phyloP scores from a whole-genome alignment of 92 coral and sea anemone genomes.

The Palythoa grandiflora region DNA sequence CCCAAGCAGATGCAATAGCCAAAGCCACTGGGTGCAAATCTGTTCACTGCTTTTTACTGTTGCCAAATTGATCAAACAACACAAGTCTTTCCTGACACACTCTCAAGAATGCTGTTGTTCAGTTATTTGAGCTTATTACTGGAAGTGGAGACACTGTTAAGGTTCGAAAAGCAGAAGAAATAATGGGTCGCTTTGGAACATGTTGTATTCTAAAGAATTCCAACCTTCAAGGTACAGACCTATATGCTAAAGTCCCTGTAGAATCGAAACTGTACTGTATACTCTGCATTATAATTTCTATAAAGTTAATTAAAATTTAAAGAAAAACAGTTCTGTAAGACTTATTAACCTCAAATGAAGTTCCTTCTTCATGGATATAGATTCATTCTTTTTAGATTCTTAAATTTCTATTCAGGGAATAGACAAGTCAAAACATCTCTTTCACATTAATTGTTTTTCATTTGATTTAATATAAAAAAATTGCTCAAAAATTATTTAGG shows the following conservation, averaged over 20 bases:
- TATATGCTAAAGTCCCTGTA: not conserved
- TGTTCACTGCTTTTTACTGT: not conserved
- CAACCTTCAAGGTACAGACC: not conserved
- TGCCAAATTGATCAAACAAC: too few species aligned
- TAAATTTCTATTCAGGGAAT: too few species aligned
- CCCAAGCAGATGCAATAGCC: not conserved
- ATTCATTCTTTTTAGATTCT: not conserved
- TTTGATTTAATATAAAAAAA: too few species aligned
- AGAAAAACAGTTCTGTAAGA: not conserved
- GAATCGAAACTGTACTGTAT: not conserved
- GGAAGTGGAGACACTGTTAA: not conserved
- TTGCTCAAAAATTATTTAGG: too few species aligned
- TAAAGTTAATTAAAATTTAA: not conserved
- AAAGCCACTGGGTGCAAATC: not conserved
- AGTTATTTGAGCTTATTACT: not conserved
- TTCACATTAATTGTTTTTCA: too few species aligned
- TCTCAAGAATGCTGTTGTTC: not conserved
- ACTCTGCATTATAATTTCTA: not conserved
- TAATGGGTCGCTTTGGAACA: constrained; percentile 14
- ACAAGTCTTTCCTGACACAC: too few species aligned
- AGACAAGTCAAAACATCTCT: too few species aligned
- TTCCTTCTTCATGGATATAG: not conserved
- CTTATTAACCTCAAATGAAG: not conserved
- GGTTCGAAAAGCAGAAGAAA: constrained; percentile 13
- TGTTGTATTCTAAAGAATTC: not conserved